Evolutionary conservation across 2,113 vertebrate genomes (phyloP), one percentile per base, ranked within the genome.

Genomic region (Rhinoptilus africanus): DNA sequence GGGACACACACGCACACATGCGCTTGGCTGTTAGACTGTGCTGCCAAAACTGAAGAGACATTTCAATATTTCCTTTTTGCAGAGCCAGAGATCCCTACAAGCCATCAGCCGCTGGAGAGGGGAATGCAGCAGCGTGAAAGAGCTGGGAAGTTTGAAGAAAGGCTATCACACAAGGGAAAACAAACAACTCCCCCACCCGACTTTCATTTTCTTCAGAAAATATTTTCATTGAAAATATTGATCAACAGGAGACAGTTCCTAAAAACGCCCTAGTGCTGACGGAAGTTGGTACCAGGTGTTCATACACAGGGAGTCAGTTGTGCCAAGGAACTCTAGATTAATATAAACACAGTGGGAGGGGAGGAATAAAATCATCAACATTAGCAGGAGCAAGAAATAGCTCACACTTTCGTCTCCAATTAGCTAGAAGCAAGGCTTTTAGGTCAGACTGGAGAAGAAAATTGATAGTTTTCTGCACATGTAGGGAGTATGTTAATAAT

Each of bases 61-160:
- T 16, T 78, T 91, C 41, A 92, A 0, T 60, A 78, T 78, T 91
- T 82, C 69, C 84, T 86, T 41, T 56, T 43, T 73, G 48, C 26
- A 47, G 32, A 67, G 88, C 75, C 50, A 96, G 41, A 77, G 47
- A 92, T 80, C 35, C 32, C 32, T 41, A 64, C 19, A 83, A 80
- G 32, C 0, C 0, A 86, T 69, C 63, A 88, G 72, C 45, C 1
- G 0, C 41, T 6, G 3, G n/a, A 57, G 41, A 66, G 4, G 10
- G 8, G n/a, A 89, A 78, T 14, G 24, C 76, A 87, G 69, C 28
- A 43, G 28, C 5, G 6, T 30, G 37, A 71, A 84, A 20, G 15
- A 19, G 6, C 34, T 10, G 4, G 48, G 51, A 64, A 85, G 85
- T 79, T 19, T 32, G 30, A 93, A 92, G 48, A 50, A 26, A 90